phyloP scores from a whole-genome alignment of 2,797 vertebrate species.

The Columba guinea region DNA sequence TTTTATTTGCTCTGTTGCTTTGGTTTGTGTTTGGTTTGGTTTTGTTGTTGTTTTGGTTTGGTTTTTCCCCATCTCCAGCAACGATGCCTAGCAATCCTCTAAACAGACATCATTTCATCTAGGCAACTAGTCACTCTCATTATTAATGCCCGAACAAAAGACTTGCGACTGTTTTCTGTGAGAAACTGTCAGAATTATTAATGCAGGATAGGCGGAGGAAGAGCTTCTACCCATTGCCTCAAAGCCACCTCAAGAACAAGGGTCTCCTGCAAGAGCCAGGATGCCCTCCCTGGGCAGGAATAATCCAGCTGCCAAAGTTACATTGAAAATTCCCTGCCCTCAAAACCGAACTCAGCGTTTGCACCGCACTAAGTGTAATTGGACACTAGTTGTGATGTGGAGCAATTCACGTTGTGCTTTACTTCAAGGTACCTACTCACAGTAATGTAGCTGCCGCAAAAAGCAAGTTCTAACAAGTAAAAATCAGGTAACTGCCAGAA shows the following conservation, averaged over 20 bases:
- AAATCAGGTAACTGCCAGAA: background rate
- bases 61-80: background rate
- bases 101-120: background rate
- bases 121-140: background rate
- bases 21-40: no score
- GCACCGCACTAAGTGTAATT: background rate
- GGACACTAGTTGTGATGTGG: background rate
- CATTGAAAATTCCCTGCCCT: background rate
- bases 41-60: background rate
- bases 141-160: background rate
- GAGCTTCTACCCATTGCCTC: accelerated
- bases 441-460: background rate
- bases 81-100: background rate
- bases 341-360: background rate
- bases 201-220: background rate
- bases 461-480: no score
- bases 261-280: background rate
- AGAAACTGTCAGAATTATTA: background rate
- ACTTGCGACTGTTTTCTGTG: background rate
- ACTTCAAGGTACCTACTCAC: background rate
- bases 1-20: background rate
- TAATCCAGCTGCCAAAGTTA: accelerated
- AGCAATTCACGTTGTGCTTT: background rate
- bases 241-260: background rate
- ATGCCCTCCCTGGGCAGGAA: background rate